A percentile compares a stretch with the other conserved stretches of the same genome.
phyloP scores from a whole-genome alignment of 2,797 vertebrate species.

The Hemibagrus guttatus region DNA sequence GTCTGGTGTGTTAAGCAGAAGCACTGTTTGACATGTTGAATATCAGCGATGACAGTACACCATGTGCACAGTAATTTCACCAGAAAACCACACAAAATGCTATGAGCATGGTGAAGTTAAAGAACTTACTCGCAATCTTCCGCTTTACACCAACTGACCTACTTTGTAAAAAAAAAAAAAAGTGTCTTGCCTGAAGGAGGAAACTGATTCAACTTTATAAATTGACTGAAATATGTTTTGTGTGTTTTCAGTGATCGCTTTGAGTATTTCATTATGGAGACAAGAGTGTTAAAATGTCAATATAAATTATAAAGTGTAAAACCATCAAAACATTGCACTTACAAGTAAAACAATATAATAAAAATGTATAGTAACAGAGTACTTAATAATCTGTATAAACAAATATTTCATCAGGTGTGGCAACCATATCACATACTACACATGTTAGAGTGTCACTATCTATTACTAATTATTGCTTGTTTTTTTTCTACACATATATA shows the following conservation, averaged over 20 bases:
- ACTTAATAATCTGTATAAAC: neutral
- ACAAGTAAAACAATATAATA: neutral
- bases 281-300: neutral
- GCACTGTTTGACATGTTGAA: constrained; percentile 19
- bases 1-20: constrained; percentile 29
- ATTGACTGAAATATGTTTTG: constrained; percentile 39
- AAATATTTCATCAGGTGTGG: neutral
- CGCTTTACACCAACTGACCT: constrained; percentile 55
- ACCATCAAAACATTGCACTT: neutral
- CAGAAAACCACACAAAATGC: constrained; percentile 50
- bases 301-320: neutral
- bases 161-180: constrained; percentile 37
- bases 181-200: constrained; percentile 43
- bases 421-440: neutral
- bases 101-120: constrained; percentile 36
- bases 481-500: too few relatives aligned
- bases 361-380: neutral
- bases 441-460: neutral
- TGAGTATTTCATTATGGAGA: neutral
- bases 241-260: constrained; percentile 3
- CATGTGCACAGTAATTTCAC: constrained; percentile 43
- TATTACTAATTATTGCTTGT: neutral
- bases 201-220: constrained; percentile 49
- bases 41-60: constrained; percentile 38
- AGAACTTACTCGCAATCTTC: constrained; percentile 45